Evolutionary conservation across 2,888 invertebrate species (phyloP).

Genomic region (Seira musarum): DNA sequence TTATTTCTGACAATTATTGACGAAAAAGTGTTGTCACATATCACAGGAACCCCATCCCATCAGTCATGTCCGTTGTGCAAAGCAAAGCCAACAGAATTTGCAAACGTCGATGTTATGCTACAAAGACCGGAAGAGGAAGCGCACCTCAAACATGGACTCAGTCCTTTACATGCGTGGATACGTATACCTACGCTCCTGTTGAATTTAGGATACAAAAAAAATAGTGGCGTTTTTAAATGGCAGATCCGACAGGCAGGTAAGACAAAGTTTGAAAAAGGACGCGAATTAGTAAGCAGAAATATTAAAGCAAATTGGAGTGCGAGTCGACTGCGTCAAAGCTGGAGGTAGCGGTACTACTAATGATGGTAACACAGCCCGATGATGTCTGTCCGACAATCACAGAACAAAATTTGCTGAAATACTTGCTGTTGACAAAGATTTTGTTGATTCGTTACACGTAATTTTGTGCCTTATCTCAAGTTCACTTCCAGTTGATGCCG

Average conservation of each 20-base stretch:
- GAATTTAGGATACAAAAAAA: slow-evolving; percentile 16
- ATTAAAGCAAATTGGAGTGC: slow-evolving; percentile 2
- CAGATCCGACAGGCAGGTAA: not conserved
- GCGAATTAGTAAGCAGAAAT: no score
- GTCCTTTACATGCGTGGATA: slow-evolving; percentile 40
- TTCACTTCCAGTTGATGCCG: slow-evolving; percentile 38
- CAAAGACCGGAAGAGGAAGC: not conserved
- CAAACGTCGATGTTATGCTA: not conserved
- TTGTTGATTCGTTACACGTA: slow-evolving; percentile 22
- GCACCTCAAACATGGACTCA: slow-evolving; percentile 12
- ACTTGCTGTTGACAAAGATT: slow-evolving; percentile 22
- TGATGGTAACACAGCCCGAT: slow-evolving; percentile 57
- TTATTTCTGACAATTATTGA: slow-evolving; percentile 27
- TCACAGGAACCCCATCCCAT: not conserved
- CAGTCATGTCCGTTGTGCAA: slow-evolving; percentile 26
- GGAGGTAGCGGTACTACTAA: slow-evolving; percentile 50
- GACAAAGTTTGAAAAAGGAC: not conserved
- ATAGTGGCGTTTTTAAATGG: not conserved
- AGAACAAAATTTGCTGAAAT: slow-evolving; percentile 28
- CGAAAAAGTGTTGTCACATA: slow-evolving; percentile 22
- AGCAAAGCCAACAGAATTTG: slow-evolving; percentile 8
- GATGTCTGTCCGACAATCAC: slow-evolving; percentile 23
- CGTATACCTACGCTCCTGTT: slow-evolving; percentile 12
- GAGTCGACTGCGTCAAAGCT: not conserved
- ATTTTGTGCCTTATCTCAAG: slow-evolving; percentile 27